Conservation (phyloP, 2,113 vertebrate species). For the Cyanistes caeruleus region DNA sequence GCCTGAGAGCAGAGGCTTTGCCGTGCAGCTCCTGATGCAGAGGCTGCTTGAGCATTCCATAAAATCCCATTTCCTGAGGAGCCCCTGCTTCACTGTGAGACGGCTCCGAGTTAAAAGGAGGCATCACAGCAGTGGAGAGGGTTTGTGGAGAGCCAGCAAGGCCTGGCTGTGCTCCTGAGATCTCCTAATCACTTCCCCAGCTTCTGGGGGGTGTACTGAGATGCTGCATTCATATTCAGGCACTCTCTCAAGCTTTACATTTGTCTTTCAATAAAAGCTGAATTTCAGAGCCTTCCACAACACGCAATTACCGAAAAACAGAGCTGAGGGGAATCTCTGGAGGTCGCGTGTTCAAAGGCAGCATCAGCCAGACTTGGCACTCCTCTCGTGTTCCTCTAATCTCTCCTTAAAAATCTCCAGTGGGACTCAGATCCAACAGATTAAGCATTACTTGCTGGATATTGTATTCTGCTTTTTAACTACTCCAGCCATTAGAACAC, state of each 20-base stretch:
- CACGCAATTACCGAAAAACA: neutral
- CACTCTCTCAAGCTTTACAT: neutral
- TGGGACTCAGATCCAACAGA: slow-evolving; percentile 5
- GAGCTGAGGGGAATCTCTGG: slow-evolving; percentile 4
- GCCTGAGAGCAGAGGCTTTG: neutral
- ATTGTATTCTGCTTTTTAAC: slow-evolving; percentile 14
- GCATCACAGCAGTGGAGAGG: neutral
- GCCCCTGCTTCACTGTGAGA: neutral
- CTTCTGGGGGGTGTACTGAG: neutral
- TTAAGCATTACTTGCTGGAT: neutral
- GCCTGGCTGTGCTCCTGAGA: neutral
- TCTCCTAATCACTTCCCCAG: neutral
- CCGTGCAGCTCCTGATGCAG: neutral
- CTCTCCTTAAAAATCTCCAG: slow-evolving; percentile 13
- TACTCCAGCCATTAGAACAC: neutral
- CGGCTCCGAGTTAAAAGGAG: neutral
- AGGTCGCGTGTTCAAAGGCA: slow-evolving; percentile 28
- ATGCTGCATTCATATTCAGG: neutral
- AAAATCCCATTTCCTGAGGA: neutral
- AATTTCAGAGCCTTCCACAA: neutral
- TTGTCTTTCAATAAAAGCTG: slow-evolving; percentile 7
- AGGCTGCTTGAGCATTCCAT: neutral
- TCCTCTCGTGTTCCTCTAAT: slow-evolving; percentile 32
- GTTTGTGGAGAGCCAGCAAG: neutral
- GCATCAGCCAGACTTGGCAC: neutral